Evolutionary conservation across 2,888 invertebrate genomes (phyloP), one percentile per base, ranked within the genome.

Genomic region (Trypoxylon attenuatum): DNA sequence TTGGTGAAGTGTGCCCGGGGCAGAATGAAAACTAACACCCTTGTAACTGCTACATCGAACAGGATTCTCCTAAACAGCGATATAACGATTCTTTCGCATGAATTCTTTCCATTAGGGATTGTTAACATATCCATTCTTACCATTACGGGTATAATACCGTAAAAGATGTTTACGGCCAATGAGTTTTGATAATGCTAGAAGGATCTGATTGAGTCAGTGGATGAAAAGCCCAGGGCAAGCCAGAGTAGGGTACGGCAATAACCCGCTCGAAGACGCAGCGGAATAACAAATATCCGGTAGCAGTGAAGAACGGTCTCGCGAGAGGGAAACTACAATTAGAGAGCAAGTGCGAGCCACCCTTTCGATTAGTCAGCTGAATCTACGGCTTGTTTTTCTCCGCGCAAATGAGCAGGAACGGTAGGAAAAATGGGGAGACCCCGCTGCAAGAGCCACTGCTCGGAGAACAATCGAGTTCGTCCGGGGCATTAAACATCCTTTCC

Each of bases 401-500:
- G 41, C 41, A 19, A 41, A 41, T 41, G 33, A 33, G 33, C 10
- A 33, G 33, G 25, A 47, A 18, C 10, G 47, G 18, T 18, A 29
- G 45, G 25, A 16, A 49, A 16, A 47, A 29, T 5, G 23, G 22
- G 21, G 13, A 43, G 22, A 10, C 19, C 10, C 6, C 22, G 43
- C 1, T 5, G 21, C 19, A 8, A 5, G 8, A 19, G 10, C 16
- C 1, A 29, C 45, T 56, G 55, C 10, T 21, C 38, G 27, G 23
- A 38, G 50, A 71, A 59, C 61, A 54, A 67, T 65, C 47, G 56
- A 21, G 49, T 15, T 53, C 27, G 42, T 33, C 22, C 47, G 16
- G 8, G 47, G 16, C 55, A 71, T 71, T 63, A 71, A 71, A 67
- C 58, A 61, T 61, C 42, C 59, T 53, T 33, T 22, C 13, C 51